Percentiles rank a stretch among this genome's conserved stretches.
Evolutionary conservation across 2,797 vertebrate species (phyloP).

Genomic region (Alfaro cultratus): DNA sequence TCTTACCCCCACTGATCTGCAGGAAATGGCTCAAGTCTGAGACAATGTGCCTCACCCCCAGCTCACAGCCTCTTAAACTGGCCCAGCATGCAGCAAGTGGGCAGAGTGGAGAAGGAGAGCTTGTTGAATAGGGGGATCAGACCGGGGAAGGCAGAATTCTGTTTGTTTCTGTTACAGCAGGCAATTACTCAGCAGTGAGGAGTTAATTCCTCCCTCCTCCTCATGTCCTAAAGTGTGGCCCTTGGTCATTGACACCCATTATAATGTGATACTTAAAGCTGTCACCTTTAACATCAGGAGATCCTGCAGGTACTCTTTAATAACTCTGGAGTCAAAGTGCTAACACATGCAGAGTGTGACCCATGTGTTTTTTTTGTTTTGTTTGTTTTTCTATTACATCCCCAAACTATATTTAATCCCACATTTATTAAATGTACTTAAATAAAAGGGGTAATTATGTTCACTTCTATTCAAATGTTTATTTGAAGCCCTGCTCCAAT

Average conservation of each 20-base stretch:
- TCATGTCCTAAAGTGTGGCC: conserved; percentile 75
- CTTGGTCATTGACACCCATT: conserved; percentile 78
- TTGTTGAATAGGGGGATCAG: conserved; percentile 80
- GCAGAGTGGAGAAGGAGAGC: conserved; percentile 73
- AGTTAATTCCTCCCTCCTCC: conserved; percentile 76
- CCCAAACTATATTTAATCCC: neutral
- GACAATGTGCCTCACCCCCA: conserved; percentile 82
- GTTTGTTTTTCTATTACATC: neutral
- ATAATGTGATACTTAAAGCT: conserved; percentile 74
- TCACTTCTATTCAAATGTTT: neutral
- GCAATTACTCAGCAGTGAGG: conserved; percentile 81
- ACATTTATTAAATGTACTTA: neutral
- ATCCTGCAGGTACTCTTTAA: conserved; percentile 52
- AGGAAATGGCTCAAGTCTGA: conserved; percentile 84
- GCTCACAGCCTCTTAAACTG: conserved; percentile 77
- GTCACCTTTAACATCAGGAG: conserved; percentile 66
- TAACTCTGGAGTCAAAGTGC: conserved; percentile 46
- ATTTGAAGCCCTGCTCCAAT: conserved; percentile 1
- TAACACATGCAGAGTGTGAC: conserved; percentile 37
- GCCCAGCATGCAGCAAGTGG: conserved; percentile 79
- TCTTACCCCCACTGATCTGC: conserved; percentile 83
- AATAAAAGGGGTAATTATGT: neutral
- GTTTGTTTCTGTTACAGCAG: conserved; percentile 81
- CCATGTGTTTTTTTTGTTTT: neutral
- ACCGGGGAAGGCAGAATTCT: conserved; percentile 75